These are phyloP conservation scores for Drosophila bocqueti DNA, from an alignment of 1,140 invertebrate genomes.

Conservation along the genomic window DNA sequence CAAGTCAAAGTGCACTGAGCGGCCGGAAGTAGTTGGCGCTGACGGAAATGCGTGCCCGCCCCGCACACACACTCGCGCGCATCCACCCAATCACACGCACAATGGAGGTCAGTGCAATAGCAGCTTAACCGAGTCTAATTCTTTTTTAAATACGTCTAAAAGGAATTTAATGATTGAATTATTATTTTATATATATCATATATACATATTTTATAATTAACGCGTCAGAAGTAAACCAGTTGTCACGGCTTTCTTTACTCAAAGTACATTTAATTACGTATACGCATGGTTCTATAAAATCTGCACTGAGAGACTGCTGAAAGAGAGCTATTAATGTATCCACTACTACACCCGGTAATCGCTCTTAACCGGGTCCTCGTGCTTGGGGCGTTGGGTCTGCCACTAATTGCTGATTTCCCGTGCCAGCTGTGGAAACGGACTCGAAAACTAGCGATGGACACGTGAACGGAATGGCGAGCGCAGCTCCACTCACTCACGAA, in stretches of 20 bases:
- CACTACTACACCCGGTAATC: conserved; percentile 9
- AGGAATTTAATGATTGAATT: too few species aligned
- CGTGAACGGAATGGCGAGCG: conserved; percentile 31
- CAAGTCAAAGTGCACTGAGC: conserved; percentile 78
- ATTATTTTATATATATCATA: too few species aligned
- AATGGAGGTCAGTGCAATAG: neutral
- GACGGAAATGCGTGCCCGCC: conserved; percentile 72
- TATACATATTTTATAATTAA: too few species aligned
- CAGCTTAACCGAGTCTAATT: neutral
- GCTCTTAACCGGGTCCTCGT: conserved; percentile 11
- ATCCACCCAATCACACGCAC: neutral
- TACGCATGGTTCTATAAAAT: neutral
- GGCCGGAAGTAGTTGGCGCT: conserved; percentile 75
- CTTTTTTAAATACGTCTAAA: too few species aligned
- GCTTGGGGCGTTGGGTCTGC: conserved; percentile 63
- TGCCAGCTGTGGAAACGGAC: conserved; percentile 43
- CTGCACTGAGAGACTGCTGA: neutral
- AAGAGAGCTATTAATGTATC: neutral
- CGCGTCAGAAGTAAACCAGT: neutral
- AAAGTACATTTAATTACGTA: neutral
- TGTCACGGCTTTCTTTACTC: neutral
- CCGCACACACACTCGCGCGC: neutral
- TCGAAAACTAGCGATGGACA: conserved; percentile 51
- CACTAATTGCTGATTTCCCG: conserved; percentile 79
- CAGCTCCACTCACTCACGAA: conserved; percentile 9